Conservation (phyloP, 2,888 invertebrate species). For the Drosophila rellima region DNA sequence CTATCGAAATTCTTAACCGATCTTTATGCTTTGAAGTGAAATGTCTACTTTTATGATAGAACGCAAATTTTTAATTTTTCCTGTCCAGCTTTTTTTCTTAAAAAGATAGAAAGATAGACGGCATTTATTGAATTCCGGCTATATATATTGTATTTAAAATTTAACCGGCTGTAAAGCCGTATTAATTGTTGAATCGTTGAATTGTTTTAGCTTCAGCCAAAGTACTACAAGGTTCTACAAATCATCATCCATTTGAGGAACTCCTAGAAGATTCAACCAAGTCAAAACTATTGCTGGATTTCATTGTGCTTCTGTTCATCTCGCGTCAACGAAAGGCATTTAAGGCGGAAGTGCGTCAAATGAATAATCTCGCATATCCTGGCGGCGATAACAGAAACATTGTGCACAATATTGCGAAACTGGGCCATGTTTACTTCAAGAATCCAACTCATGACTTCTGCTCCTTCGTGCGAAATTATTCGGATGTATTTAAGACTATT, state of each 20-base stretch:
- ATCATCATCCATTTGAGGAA: slow-evolving; percentile 89
- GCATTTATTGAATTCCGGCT: background rate
- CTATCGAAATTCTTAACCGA: no score
- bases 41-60: no score
- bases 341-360: slow-evolving; percentile 89
- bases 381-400: slow-evolving; percentile 92
- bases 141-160: no score
- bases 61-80: no score
- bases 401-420: slow-evolving; percentile 90
- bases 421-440: slow-evolving; percentile 87
- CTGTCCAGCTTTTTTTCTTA: slow-evolving; percentile 22
- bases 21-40: no score
- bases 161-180: no score
- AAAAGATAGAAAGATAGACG: no score
- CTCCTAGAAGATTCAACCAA: slow-evolving; percentile 92
- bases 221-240: background rate
- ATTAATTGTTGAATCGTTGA: background rate
- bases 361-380: slow-evolving; percentile 86
- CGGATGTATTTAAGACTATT: slow-evolving; percentile 96
- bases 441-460: slow-evolving; percentile 97
- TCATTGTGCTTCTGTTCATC: slow-evolving; percentile 94
- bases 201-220: background rate
- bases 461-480: slow-evolving; percentile 91
- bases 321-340: slow-evolving; percentile 94
- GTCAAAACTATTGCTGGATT: slow-evolving; percentile 94